Conservation (phyloP, 2,797 vertebrate species). For the Ctenosaura bakeri region DNA sequence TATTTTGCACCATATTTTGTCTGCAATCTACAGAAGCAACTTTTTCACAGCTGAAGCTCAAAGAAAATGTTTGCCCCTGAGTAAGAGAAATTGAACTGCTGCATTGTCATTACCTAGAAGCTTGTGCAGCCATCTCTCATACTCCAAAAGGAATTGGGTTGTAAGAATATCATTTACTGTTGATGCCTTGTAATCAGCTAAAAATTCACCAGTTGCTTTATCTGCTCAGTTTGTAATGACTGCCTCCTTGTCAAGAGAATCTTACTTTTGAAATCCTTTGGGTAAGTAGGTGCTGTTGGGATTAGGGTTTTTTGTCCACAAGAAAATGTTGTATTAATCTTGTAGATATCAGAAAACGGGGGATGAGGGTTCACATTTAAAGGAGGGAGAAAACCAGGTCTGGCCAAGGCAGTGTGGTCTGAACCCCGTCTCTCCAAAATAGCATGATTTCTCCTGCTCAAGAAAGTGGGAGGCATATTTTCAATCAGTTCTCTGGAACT, state of each 20-base stretch:
- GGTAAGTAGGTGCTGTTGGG: conserved; percentile 82
- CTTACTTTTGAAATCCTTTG: conserved; percentile 83
- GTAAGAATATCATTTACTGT: neutral
- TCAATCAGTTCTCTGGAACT: conserved; percentile 85
- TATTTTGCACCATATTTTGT: conserved; percentile 2
- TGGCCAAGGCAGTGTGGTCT: conserved; percentile 82
- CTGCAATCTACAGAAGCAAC: neutral
- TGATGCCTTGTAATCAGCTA: conserved; percentile 73
- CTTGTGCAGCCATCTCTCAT: conserved; percentile 3
- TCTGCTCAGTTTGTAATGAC: conserved; percentile 91
- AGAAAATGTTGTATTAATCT: conserved; percentile 74
- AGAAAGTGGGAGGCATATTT: conserved; percentile 62
- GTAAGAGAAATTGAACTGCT: neutral
- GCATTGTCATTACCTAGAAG: neutral
- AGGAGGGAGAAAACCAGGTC: conserved; percentile 89
- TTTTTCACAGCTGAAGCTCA: neutral
- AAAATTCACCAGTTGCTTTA: conserved; percentile 88
- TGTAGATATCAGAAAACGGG: conserved; percentile 81
- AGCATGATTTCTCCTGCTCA: conserved; percentile 76
- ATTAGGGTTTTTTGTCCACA: conserved; percentile 81
- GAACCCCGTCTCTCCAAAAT: conserved; percentile 83
- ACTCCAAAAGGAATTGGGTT: neutral
- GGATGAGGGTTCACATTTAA: conserved; percentile 82
- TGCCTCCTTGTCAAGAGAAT: conserved; percentile 88
- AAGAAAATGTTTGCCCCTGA: neutral